Base-by-base conservation (phyloP, 2,113 vertebrate species). In the Nyctereutes procyonoides region DNA sequence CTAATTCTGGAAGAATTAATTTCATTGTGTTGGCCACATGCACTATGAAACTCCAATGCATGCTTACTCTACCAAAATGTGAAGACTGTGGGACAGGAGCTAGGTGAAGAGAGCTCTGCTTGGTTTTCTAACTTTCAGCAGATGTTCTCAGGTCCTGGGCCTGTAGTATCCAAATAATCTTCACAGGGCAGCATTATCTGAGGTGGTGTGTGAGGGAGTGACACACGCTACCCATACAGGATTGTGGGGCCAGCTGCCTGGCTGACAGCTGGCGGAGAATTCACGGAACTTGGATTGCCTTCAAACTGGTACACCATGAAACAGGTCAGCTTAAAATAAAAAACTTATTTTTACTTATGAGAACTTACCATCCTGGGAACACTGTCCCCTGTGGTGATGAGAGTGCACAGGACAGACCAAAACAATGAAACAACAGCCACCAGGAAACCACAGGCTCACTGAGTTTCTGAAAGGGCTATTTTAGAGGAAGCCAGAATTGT, bases 281-380 rank as follows among this genome's bases (percentile, higher is more conserved):
- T 88, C 51, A 3, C 10, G 30, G 85, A 73, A 81, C 43, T 17
- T 5, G 24, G 63, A 35, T 20, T 19, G 48, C 43, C 90, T 91
- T 74, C 73, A 56, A 43, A 69, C 8, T 4, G 62, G 32, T 11
- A 22, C 62, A 35, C 91, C 15, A 2, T 1, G 5, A 56, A n/a
- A 55, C n/a, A 17, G 51, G 12, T 28, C 55, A 0, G 32, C 88
- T 73, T n/a, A n/a, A n/a, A n/a, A n/a, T n/a, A n/a, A n/a, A n/a
- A n/a, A n/a, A n/a, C 80, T 63, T 81, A 94, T 95, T 94, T 98
- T 91, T 93, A 77, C 51, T 85, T 55, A 19, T 51, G 38, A 58
- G 71, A 84, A 69, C 67, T 55, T 53, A 51, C n/a, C 43, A 67
- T 38, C 51, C 22, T 10, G 58, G n/a, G 28, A 95, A 53, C 32